Evolutionary conservation across 2,113 vertebrate species (phyloP).

Genomic region (Sebastes fasciatus): DNA sequence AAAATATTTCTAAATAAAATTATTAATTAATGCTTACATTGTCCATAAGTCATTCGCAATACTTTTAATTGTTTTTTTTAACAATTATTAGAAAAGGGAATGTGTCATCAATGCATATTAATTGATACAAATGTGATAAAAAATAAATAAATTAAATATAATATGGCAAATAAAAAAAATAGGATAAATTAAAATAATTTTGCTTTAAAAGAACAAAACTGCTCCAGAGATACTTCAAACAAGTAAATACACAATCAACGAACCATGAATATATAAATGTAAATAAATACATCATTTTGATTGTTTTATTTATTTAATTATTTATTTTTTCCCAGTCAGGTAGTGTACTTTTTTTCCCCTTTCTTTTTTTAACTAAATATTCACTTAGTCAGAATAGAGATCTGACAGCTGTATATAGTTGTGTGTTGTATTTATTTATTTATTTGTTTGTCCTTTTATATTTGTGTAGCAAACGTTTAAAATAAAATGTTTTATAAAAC

Average conservation of each 20-base stretch:
- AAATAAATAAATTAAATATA: neutral
- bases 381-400: neutral
- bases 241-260: neutral
- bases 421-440: neutral
- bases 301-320: neutral
- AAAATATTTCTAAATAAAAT: too few species aligned
- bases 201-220: neutral
- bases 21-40: too few species aligned
- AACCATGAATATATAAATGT: neutral
- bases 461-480: neutral
- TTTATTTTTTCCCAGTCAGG: neutral
- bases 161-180: neutral
- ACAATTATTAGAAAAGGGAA: too few species aligned
- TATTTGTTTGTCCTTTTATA: neutral
- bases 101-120: neutral
- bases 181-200: too few species aligned
- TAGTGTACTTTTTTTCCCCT: too few species aligned
- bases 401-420: neutral
- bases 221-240: neutral
- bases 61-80: too few species aligned
- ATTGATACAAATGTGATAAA: neutral
- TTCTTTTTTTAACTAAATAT: neutral
- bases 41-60: too few species aligned
- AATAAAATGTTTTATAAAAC: constrained; percentile 14
- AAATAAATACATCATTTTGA: neutral